Evolutionary conservation across 2,888 invertebrate species (phyloP).

Genomic region (Standfussiana lucernea): DNA sequence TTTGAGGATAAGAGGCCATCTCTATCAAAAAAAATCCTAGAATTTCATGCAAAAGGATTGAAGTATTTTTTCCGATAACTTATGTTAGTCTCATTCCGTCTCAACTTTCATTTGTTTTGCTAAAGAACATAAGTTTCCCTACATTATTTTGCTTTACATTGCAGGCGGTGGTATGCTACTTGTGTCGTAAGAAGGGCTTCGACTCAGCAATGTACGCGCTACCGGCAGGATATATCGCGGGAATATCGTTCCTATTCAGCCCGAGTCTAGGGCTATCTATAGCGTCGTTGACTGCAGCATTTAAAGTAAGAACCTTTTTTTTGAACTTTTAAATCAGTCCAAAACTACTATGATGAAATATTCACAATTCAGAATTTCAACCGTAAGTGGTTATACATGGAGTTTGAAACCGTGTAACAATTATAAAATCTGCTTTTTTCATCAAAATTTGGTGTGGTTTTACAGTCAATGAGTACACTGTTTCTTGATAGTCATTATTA

Average conservation of each 20-base stretch:
- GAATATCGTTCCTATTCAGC: slow-evolving; percentile 88
- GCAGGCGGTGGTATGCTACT: slow-evolving; percentile 87
- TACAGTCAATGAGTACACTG: neutral
- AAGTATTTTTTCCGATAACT: neutral
- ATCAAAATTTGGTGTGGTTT: neutral
- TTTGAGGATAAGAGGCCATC: neutral
- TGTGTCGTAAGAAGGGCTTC: slow-evolving; percentile 83
- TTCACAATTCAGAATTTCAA: neutral
- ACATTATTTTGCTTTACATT: slow-evolving; percentile 61
- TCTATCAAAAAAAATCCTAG: no score
- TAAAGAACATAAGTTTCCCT: neutral
- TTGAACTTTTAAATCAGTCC: neutral
- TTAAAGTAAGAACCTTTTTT: slow-evolving; percentile 83
- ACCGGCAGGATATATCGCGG: slow-evolving; percentile 90
- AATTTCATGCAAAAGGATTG: no score
- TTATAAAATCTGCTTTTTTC: neutral
- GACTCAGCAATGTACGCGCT: slow-evolving; percentile 87
- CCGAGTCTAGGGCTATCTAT: slow-evolving; percentile 88
- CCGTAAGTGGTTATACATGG: neutral
- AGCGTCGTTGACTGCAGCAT: slow-evolving; percentile 88
- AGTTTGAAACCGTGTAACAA: neutral
- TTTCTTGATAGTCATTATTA: neutral
- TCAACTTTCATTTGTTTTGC: neutral
- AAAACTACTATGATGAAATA: neutral
- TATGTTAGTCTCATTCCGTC: neutral